phyloP scores from a whole-genome alignment of 1,140 invertebrate genomes.

The Diploscapter pachys region DNA sequence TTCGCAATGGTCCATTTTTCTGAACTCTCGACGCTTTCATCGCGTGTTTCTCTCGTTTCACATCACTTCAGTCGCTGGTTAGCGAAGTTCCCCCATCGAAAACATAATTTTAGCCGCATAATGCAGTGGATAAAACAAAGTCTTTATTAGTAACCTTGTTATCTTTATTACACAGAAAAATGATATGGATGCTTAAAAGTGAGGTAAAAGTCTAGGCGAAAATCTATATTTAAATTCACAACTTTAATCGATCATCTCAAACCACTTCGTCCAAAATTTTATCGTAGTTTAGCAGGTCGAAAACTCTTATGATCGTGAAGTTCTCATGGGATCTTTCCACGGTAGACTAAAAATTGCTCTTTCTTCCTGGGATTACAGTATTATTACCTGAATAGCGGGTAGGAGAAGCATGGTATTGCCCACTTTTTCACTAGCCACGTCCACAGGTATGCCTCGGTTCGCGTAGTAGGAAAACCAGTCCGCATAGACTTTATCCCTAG shows the following conservation, averaged over 20 bases:
- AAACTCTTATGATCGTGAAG: constrained; percentile 26
- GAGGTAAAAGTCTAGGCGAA: too few relatives aligned
- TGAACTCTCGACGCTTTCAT: too few relatives aligned
- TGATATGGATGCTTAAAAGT: too few relatives aligned
- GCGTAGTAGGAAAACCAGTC: constrained; percentile 34
- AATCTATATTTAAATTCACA: too few relatives aligned
- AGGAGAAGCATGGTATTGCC: constrained; percentile 32
- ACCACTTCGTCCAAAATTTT: constrained; percentile 49
- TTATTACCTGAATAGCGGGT: constrained; percentile 30
- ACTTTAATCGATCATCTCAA: not conserved
- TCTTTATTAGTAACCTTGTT: too few relatives aligned
- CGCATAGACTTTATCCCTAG: constrained; percentile 12
- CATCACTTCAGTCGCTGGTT: too few relatives aligned
- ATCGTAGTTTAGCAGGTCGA: constrained; percentile 35
- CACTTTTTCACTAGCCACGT: constrained; percentile 23
- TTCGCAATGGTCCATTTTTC: too few relatives aligned
- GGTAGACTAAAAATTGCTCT: constrained; percentile 13
- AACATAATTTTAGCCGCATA: too few relatives aligned
- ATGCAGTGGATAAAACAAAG: too few relatives aligned
- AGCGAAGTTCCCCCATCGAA: too few relatives aligned
- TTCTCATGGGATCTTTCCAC: constrained; percentile 27
- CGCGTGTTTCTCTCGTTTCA: too few relatives aligned
- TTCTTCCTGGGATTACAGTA: not conserved
- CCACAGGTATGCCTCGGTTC: constrained; percentile 8
- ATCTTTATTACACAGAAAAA: too few relatives aligned